Conservation (phyloP, 2,888 invertebrate genomes). For the Caradrina clavipalpis region DNA sequence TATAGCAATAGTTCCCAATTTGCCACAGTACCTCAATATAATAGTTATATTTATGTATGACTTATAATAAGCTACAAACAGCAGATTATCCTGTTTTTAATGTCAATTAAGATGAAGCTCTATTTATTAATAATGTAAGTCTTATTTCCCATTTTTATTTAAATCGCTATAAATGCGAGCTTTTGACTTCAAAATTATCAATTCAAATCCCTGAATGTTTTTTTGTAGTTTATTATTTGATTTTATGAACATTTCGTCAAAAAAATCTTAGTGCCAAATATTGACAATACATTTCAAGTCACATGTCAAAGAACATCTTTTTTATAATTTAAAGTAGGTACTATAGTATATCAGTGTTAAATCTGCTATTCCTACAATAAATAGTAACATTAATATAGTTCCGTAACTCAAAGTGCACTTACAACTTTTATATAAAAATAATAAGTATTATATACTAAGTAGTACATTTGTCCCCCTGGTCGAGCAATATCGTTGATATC, state of each 20-base stretch:
- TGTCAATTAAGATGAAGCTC: slow-evolving; percentile 61
- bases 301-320: slow-evolving; percentile 60
- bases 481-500: slow-evolving; percentile 84
- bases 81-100: slow-evolving; percentile 71
- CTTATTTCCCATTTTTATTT: slow-evolving; percentile 47
- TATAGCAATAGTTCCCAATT: slow-evolving; percentile 88
- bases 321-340: slow-evolving; percentile 42
- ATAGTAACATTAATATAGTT: slow-evolving; percentile 83
- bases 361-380: slow-evolving; percentile 76
- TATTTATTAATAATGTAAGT: slow-evolving; percentile 61
- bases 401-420: slow-evolving; percentile 90
- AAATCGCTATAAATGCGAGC: slow-evolving; percentile 17
- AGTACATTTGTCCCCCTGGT: slow-evolving; percentile 77
- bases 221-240: slow-evolving; percentile 47
- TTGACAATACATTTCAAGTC: slow-evolving; percentile 61
- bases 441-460: slow-evolving; percentile 86
- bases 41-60: slow-evolving; percentile 80
- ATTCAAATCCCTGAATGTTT: slow-evolving; percentile 34
- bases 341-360: slow-evolving; percentile 61
- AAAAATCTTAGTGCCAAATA: slow-evolving; percentile 64
- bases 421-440: slow-evolving; percentile 83
- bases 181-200: slow-evolving; percentile 41
- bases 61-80: slow-evolving; percentile 70
- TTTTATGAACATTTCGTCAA: slow-evolving; percentile 45
- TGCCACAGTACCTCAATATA: slow-evolving; percentile 89